Percentiles rank a stretch among this genome's conserved stretches.
Conservation (phyloP, 2,797 vertebrate species). For the Lindbergichthys nudifrons region DNA sequence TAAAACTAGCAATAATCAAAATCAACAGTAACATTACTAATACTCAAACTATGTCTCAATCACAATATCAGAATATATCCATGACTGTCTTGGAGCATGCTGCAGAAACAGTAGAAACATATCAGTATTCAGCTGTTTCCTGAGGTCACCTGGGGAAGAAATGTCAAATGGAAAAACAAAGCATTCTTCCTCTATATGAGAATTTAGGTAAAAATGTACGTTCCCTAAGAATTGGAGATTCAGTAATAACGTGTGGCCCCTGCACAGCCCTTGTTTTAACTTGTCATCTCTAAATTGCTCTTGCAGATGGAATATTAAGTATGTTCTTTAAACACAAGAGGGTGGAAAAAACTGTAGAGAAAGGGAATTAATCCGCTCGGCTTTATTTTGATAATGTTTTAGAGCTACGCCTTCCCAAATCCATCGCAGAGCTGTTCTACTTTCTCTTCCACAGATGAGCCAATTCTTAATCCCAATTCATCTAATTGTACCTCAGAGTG, state of each 20-base stretch:
- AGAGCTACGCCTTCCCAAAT: constrained; percentile 74
- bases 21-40: too few species aligned
- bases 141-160: constrained; percentile 15
- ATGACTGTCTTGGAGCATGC: too few species aligned
- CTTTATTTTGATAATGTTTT: constrained; percentile 81
- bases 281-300: constrained; percentile 73
- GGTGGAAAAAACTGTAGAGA: constrained; percentile 40
- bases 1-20: too few species aligned
- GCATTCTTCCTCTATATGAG: neutral
- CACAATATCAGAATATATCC: too few species aligned
- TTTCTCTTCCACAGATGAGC: constrained; percentile 75
- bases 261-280: constrained; percentile 64
- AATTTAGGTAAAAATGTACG: constrained; percentile 18
- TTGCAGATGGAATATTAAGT: constrained; percentile 77
- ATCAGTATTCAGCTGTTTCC: neutral
- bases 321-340: constrained; percentile 70
- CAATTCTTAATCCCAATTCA: constrained; percentile 83
- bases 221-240: constrained; percentile 29
- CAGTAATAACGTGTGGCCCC: constrained; percentile 35
- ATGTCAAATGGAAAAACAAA: constrained; percentile 33
- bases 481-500: constrained; percentile 87
- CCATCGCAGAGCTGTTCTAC: constrained; percentile 73
- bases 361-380: constrained; percentile 75
- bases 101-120: neutral
- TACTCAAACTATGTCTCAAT: too few species aligned